Evolutionary conservation across 2,113 vertebrate genomes (phyloP), one percentile per base, ranked within the genome.

Genomic region (Paralichthys olivaceus): DNA sequence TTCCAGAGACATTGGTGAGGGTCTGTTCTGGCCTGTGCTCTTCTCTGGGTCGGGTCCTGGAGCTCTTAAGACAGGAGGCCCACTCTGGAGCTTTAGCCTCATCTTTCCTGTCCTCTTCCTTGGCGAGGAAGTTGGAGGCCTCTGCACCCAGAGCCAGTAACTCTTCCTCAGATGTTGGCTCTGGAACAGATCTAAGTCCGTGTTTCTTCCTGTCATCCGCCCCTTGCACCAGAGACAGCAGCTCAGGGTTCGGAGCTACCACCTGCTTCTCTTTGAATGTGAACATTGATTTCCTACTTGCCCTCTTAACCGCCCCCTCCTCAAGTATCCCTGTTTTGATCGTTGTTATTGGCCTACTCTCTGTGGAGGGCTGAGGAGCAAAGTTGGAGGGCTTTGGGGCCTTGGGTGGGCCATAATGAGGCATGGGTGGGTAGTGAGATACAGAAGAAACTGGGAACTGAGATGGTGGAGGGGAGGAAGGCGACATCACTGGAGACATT

Each of bases 231-330:
- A 99, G 87, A 37, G 96, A 96, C 81, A 99, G 93, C 62, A 99
- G 94, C 72, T 98, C 98, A 0, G 98, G 98, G 79, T 98, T 99
- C 0, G 98, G 98, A 23, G 96, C 89, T 60, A 98, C 83, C 77
- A 97, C 96, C 0, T 95, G 93, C 85, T 98, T 98, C 91, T 99
- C 97, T 26, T 98, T 95, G 0, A 99, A 99, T 2, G 98, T 99
- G 94, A 99, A 99, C 98, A 99, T 99, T 28, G 97, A 93, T 74
- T 97, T 99, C 23, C 93, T 95, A 79, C 74, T 81, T 3, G 80
- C 82, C 76, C 96, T 87, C 7, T 91, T 96, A 13, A 89, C 89
- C 13, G 92, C 90, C 0, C 95, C 94, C 51, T 98, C 95, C 45
- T 99, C 96, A 66, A 99, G 90, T 75, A 99, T 94, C 61, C 97